Base-by-base conservation (phyloP, 2,888 invertebrate species). In the Trissoscelio sp. region DNA sequence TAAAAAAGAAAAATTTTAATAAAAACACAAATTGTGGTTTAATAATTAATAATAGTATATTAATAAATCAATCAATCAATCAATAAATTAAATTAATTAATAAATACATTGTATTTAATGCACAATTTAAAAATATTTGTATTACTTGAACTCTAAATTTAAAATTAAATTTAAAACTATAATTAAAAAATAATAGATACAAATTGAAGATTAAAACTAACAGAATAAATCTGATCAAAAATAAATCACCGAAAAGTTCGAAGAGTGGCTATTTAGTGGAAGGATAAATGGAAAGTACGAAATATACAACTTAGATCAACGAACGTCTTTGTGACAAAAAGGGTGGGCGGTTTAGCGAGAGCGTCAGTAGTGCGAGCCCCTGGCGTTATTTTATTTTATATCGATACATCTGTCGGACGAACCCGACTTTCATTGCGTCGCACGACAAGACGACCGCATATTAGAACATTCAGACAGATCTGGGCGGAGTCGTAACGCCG, bases 401-500 rank as follows among this genome's bases (percentile, higher is more conserved):
- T 81, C 82, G 84, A 82, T 84, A 86, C 88, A 88, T 88, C 88
- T 88, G 88, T 84, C 86, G 82, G 84, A 85, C 83, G 85, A 84
- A 72, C 83, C 83, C 81, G 82, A 79, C 78, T 79, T 73, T 78
- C 80, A 73, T 73, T 75, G 79, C 80, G 72, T 53, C 74, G 81
- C 64, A 77, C 80, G 75, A 78, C 78, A 70, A 73, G 83, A 80
- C 84, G 86, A 86, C 87, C 83, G 88, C 89, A 88, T 90, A 90
- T 90, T 88, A 88, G 89, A 88, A 89, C 89, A 88, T 86, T 87
- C 86, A 73, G 81, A 85, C 85, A 87, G 87, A 88, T 90, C 88
- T 85, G 88, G 91, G 91, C 90, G 91, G 89, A 89, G 86, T 87
- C 83, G 84, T 84, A 85, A 86, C 88, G 88, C 88, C 90, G 88